These are phyloP conservation scores for Poeciliopsis presidionis DNA, from an alignment of 2,797 vertebrate species.

Conservation along the genomic window DNA sequence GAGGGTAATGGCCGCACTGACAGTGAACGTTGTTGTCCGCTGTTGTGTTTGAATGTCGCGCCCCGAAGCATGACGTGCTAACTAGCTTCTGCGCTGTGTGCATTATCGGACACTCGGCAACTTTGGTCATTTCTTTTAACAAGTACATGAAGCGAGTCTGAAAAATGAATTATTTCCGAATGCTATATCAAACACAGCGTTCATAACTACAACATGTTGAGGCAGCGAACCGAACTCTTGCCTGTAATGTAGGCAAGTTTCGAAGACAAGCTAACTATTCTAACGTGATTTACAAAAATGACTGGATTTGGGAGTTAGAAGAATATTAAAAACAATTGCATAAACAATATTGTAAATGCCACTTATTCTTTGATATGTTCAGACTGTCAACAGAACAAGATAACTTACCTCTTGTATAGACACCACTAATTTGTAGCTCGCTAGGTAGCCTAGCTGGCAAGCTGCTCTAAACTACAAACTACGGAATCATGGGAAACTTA, in stretches of 20 bases:
- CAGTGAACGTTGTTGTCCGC: neutral
- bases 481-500: slow-evolving; percentile 51
- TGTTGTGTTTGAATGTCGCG: slow-evolving; percentile 61
- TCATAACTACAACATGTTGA: too few relatives aligned
- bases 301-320: neutral
- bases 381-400: neutral
- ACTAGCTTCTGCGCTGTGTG: neutral
- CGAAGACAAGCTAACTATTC: slow-evolving; percentile 1
- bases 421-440: neutral
- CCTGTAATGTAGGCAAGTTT: neutral
- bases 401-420: slow-evolving; percentile 11
- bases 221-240: neutral
- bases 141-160: neutral
- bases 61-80: slow-evolving; percentile 4
- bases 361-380: accelerated
- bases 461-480: slow-evolving; percentile 59
- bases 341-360: accelerated
- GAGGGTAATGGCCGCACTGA: neutral
- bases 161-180: neutral
- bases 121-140: accelerated
- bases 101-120: slow-evolving; percentile 25
- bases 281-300: neutral
- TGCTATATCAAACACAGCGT: neutral
- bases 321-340: neutral
- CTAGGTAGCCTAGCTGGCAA: slow-evolving; percentile 12